Evolutionary conservation across 2,888 invertebrate species (phyloP).

Genomic region (Mylabris sibirica): DNA sequence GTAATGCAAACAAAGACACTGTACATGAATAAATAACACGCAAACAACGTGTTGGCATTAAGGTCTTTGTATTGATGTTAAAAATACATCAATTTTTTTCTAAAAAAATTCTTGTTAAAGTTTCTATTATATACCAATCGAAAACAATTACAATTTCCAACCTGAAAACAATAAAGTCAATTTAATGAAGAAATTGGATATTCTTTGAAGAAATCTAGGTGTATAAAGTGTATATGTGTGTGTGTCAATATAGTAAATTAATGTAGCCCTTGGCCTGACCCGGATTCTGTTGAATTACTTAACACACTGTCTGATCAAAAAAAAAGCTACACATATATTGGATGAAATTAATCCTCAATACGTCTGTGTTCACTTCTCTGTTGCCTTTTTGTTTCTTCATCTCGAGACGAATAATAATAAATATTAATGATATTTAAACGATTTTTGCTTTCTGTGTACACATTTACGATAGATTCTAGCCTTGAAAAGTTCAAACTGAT

Average conservation of each 20-base stretch:
- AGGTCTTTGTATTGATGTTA: constrained; percentile 5
- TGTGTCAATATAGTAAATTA: constrained; percentile 45
- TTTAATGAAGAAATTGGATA: background rate
- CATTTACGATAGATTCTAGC: constrained; percentile 19
- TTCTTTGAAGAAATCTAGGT: constrained; percentile 33
- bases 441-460: constrained; percentile 13
- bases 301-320: constrained; percentile 36
- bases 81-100: background rate
- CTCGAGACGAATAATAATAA: background rate
- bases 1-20: background rate
- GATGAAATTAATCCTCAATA: constrained; percentile 15
- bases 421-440: constrained; percentile 5
- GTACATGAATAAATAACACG: constrained; percentile 7
- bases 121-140: background rate
- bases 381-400: background rate
- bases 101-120: too few relatives aligned
- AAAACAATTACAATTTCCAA: background rate
- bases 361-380: background rate
- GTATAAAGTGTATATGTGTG: constrained; percentile 26
- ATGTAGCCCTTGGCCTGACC: constrained; percentile 50
- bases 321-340: background rate
- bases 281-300: constrained; percentile 42
- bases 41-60: constrained; percentile 9
- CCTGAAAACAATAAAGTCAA: background rate
- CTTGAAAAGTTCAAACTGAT: constrained; percentile 34